phyloP scores from a whole-genome alignment of 2,888 invertebrate genomes.

The Apodemia zela region DNA sequence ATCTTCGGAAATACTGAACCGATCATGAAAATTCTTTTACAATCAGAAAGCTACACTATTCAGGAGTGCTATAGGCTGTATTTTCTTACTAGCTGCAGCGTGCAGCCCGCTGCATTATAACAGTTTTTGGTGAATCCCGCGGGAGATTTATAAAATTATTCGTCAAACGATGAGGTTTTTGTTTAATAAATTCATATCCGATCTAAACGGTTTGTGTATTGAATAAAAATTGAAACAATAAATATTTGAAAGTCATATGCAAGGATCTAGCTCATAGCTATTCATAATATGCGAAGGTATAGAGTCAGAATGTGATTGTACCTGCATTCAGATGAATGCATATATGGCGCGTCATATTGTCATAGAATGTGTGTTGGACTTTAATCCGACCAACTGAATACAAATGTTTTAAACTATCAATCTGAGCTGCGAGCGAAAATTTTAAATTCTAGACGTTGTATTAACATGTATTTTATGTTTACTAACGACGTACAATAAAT shows the following conservation, averaged over 20 bases:
- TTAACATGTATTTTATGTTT: background rate
- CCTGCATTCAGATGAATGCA: conserved; percentile 16
- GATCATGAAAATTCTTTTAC: too few relatives aligned
- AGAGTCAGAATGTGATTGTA: conserved; percentile 5
- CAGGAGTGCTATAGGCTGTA: too few relatives aligned
- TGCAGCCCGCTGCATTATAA: too few relatives aligned
- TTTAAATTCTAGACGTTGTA: background rate
- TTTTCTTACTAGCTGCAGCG: too few relatives aligned
- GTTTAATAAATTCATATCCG: too few relatives aligned
- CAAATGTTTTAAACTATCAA: conserved; percentile 8
- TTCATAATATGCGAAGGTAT: background rate
- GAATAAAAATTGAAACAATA: too few relatives aligned
- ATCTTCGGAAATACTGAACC: too few relatives aligned
- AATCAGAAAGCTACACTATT: too few relatives aligned
- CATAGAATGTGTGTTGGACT: conserved; percentile 7
- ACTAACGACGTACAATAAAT: background rate
- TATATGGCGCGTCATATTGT: conserved; percentile 7
- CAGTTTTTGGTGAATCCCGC: too few relatives aligned
- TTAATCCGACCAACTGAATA: conserved; percentile 15
- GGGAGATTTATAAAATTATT: too few relatives aligned
- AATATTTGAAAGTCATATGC: background rate
- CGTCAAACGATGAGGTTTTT: too few relatives aligned
- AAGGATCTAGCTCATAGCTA: background rate
- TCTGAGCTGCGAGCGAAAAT: background rate
- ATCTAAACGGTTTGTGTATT: too few relatives aligned